Percentiles rank a stretch among this genome's conserved stretches.
phyloP scores from a whole-genome alignment of 2,888 invertebrate genomes.

The Anthoptus insignis region DNA sequence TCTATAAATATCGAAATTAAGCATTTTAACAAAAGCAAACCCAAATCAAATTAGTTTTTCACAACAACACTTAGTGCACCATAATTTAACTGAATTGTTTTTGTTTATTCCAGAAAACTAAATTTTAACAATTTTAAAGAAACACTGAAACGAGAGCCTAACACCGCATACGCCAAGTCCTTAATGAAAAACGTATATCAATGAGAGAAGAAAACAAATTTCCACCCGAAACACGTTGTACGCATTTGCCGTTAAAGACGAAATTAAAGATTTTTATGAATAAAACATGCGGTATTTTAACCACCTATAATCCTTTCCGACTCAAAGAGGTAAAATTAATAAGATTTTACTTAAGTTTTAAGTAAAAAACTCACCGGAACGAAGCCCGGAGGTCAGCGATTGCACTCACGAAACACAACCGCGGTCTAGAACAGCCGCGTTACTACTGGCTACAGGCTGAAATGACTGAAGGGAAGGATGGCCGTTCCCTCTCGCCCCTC shows the following conservation, averaged over 20 bases:
- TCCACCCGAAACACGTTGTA: slow-evolving; percentile 14
- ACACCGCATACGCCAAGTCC: neutral
- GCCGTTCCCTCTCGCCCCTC: slow-evolving; percentile 10
- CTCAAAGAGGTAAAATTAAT: neutral
- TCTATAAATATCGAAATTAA: no score
- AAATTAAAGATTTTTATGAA: slow-evolving; percentile 1
- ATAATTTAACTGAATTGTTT: neutral
- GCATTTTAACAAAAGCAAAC: no score
- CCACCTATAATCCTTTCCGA: no score
- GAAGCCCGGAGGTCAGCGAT: slow-evolving; percentile 22
- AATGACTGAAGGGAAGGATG: slow-evolving; percentile 7
- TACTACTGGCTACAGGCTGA: slow-evolving; percentile 6
- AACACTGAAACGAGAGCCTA: neutral
- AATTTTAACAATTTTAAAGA: no score
- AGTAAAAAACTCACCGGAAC: slow-evolving; percentile 29
- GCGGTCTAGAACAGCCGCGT: neutral
- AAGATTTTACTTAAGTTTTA: neutral
- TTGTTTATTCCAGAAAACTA: neutral
- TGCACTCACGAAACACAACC: slow-evolving; percentile 10
- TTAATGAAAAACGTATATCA: slow-evolving; percentile 10
- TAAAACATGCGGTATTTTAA: neutral
- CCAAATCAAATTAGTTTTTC: no score
- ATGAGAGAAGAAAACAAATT: slow-evolving; percentile 27
- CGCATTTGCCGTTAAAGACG: neutral
- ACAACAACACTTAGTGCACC: no score